Base-by-base conservation (phyloP, 2,888 invertebrate species). In the Buathra laborator region DNA sequence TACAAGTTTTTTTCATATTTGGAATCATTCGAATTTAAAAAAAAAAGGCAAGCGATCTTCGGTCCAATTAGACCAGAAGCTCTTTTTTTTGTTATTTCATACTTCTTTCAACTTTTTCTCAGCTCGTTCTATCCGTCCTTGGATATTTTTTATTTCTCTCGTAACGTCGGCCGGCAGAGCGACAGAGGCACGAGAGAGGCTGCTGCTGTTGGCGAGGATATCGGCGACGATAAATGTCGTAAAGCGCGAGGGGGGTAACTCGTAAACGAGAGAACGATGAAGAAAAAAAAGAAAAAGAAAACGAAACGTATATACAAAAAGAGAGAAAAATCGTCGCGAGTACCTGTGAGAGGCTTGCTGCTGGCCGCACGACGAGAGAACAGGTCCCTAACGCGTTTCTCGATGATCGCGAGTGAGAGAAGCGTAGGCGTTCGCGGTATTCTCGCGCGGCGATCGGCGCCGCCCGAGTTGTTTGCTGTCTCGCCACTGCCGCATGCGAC, bases 201-300 rank as follows among this genome's bases (percentile, higher is more conserved):
- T 67, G 59, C 48, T 29, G 81, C 79, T 76, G 84, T 56, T 75
- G 72, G 72, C 82, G 72, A 75, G 79, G 76, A 72, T 85, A 85
- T 85, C 82, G 70, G 78, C 83, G 81, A 83, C 88, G 90, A 90
- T 92, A 92, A 91, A 90, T 90, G 89, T 91, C 92, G 91, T 93
- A 92, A 93, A 93, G 93, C 90, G 90, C 89, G 90, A 90, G 90
- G 90, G 90, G 85, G 77, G 88, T 44, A 79, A 76, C 92, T 92
- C 92, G 91, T 92, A 92, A 93, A 92, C 90, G 90, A 86, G 81
- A 68, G 81, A 89, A 89, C 88, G 87, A 89, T 90, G 88, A 89
- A 87, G 59, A 83, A 83, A 80, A 62, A 43, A 70, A 43, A 43
- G 66, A 43, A 53, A 46, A 70, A 46, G 59, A 78, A 71, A 75